Conservation (phyloP, 2,113 vertebrate species). For the Cervus canadensis region DNA sequence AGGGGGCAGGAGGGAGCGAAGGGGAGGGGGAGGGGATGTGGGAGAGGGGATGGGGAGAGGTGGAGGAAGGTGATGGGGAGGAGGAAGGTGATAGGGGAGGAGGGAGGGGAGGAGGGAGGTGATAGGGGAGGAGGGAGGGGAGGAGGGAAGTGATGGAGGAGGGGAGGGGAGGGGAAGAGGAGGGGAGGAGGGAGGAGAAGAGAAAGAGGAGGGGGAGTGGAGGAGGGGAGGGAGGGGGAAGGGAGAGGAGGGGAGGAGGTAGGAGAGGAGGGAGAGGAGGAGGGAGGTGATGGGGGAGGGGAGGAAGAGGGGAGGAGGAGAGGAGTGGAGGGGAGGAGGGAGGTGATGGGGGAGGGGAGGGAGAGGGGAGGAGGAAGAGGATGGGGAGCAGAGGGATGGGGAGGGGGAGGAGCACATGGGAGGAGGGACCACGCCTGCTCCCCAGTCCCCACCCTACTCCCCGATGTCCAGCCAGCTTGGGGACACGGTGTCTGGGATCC, state of each 20-base stretch:
- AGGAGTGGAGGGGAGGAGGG: rapidly evolving
- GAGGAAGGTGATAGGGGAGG: too few relatives aligned
- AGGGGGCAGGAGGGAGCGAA: rapidly evolving
- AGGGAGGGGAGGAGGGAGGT: rapidly evolving
- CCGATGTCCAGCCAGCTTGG: background rate
- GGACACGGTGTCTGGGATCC: background rate
- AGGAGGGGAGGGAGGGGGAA: rapidly evolving
- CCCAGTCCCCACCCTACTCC: background rate
- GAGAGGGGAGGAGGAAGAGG: too few relatives aligned
- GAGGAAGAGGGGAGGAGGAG: too few relatives aligned
- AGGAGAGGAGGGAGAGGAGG: rapidly evolving
- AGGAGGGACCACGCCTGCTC: background rate
- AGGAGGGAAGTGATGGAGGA: rapidly evolving
- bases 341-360: too few relatives aligned
- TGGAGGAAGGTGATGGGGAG: background rate
- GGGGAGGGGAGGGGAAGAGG: rapidly evolving
- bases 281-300: too few relatives aligned
- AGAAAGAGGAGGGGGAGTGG: too few relatives aligned
- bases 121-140: too few relatives aligned
- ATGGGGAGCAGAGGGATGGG: rapidly evolving
- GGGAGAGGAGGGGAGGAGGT: too few relatives aligned
- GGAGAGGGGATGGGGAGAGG: rapidly evolving
- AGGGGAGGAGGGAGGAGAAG: too few relatives aligned
- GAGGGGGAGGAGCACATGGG: too few relatives aligned
- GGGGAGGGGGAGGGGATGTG: rapidly evolving